A percentile compares a stretch with the other conserved stretches of the same genome.
Conservation (phyloP, 2,888 invertebrate species). For the Phlogophora meticulosa region DNA sequence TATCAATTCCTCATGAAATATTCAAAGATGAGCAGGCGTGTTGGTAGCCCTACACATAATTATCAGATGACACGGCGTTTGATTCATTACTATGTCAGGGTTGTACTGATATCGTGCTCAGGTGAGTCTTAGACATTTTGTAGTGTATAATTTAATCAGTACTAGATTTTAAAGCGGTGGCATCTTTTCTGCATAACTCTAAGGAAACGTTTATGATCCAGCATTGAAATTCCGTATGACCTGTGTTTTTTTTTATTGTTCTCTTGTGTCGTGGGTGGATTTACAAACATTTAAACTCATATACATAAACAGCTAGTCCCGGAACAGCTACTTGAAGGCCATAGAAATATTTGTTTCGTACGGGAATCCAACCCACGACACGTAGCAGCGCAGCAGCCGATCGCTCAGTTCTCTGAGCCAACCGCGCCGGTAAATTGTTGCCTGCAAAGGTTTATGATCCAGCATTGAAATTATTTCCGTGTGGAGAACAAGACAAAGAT, state of each 20-base stretch:
- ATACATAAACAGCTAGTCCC: no score
- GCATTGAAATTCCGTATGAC: background rate
- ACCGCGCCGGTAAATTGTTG: no score
- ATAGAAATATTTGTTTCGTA: no score
- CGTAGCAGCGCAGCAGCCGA: no score
- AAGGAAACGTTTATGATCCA: background rate
- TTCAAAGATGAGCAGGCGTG: constrained; percentile 12
- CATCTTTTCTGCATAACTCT: background rate
- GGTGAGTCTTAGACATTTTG: constrained; percentile 25
- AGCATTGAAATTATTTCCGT: no score
- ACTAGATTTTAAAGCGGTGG: constrained; percentile 3
- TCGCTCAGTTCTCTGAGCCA: no score
- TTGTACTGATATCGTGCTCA: constrained; percentile 48
- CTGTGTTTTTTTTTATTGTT: no score
- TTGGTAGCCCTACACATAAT: constrained; percentile 31
- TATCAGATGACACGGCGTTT: constrained; percentile 41
- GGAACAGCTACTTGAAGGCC: no score
- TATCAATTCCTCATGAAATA: constrained; percentile 40
- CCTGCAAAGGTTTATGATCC: no score
- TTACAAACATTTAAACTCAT: no score
- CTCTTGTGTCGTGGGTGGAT: no score
- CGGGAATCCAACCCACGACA: no score
- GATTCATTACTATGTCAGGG: constrained; percentile 67
- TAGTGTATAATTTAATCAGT: constrained; percentile 38
- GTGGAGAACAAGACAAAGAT: background rate